Conservation (phyloP, 30 jellyfish, hydroid and myxozoan genomes). For the Cassiopea andromeda region DNA sequence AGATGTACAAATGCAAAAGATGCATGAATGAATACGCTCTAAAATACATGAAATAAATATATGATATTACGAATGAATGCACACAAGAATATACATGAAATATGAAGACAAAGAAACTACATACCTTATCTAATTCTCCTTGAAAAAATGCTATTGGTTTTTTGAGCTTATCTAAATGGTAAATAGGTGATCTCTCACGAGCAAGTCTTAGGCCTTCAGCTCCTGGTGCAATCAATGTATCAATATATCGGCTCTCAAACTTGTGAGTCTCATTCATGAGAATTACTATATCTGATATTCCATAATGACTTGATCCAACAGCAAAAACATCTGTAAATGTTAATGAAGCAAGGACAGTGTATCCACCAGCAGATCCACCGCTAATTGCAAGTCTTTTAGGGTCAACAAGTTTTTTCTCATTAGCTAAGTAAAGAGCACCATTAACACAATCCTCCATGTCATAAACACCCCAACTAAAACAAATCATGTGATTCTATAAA, state of each 20-base stretch:
- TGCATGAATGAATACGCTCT: not conserved
- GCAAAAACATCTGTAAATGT: slow-evolving; percentile 79
- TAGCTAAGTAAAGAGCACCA: slow-evolving; percentile 80
- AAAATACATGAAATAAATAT: not conserved
- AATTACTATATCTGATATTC: slow-evolving; percentile 68
- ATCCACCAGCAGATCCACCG: slow-evolving; percentile 98
- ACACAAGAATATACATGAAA: too few relatives aligned
- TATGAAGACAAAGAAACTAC: not conserved
- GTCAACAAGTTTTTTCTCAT: slow-evolving; percentile 76
- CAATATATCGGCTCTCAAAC: slow-evolving; percentile 82
- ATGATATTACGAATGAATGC: not conserved
- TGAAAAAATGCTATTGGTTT: slow-evolving; percentile 85
- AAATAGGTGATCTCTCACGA: slow-evolving; percentile 81
- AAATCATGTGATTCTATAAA: not conserved
- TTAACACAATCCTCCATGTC: slow-evolving; percentile 87
- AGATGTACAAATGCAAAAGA: not conserved
- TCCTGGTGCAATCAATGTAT: slow-evolving; percentile 71
- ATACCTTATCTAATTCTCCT: slow-evolving; percentile 92
- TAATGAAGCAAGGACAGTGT: slow-evolving; percentile 75
- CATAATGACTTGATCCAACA: slow-evolving; percentile 92
- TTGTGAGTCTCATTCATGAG: slow-evolving; percentile 81
- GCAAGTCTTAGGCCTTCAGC: slow-evolving; percentile 66
- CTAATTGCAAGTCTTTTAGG: slow-evolving; percentile 66
- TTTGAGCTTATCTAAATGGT: slow-evolving; percentile 67
- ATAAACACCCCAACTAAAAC: slow-evolving; percentile 86